Evolutionary conservation across 2,888 invertebrate genomes (phyloP), one percentile per base, ranked within the genome.

Genomic region (Chironomus riparius): DNA sequence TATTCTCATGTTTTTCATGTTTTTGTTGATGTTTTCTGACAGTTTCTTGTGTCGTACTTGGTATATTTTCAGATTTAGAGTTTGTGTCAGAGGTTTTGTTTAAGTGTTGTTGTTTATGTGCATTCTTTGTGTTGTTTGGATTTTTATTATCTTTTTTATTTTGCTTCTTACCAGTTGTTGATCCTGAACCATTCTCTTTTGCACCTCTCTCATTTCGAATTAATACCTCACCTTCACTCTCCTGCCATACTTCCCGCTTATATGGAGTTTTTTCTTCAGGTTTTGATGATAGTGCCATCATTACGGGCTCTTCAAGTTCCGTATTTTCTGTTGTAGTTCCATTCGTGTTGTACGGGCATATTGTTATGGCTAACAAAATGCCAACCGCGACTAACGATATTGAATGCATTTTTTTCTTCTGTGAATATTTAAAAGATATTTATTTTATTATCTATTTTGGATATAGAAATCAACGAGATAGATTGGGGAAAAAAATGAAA

Each of bases 181-280:
- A 75, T 24, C 69, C 77, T 13, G 76, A 76, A 62, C 71, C 75
- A 89, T 90, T 87, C 83, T 89, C 90, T 85, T 92, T 92, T 83
- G 92, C 90, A 77, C 92, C 93, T 78, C 93, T 88, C 82, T 91
- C 91, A 81, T 89, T 92, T 81, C 93, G 89, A 80, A 92, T 90
- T 79, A 92, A 88, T 77, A 92, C 89, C 83, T 92, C 93, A 81
- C 89, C 91, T 81, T 92, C 91, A 80, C 90, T 89, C 81, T 92
- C 92, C 82, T 92, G 91, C 89, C 89, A 89, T 77, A 91, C 89
- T 85, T 93, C 92, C 24, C 48, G 61, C 47, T 21, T 38, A 74
- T 70, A 47, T 21, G 70, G 70, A n/a, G 47, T 13, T 7, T 18
- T 56, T 56, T 56, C 56, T 18, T 56, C 56, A 6, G 69, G 68